Base-by-base conservation (phyloP, 2,797 vertebrate genomes). In the Phoeniculus purpureus region DNA sequence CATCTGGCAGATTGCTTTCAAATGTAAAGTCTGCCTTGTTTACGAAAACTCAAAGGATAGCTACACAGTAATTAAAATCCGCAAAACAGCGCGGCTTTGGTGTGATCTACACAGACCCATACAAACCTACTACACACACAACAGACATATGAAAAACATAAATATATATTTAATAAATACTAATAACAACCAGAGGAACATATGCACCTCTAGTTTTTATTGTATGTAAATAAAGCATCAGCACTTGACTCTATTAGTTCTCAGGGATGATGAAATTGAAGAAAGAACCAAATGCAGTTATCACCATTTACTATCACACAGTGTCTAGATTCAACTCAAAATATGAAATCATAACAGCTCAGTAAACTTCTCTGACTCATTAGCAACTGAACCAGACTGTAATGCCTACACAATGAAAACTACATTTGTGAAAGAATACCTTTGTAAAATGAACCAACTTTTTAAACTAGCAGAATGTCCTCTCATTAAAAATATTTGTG, bases 331-430 rank as follows among this genome's bases (percentile, higher is more conserved):
- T 45, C 8, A 76, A 94, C 61, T 79, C 72, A 66, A 52, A 90
- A 73, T 43, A 56, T 32, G n/a, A 54, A 93, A 95, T 87, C 61
- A 29, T 84, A 92, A 92, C 93, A 93, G 70, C 27, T 95, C 91
- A 45, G 80, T 89, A 92, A 45, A 74, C 66, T 83, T 61, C 66
- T 48, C 61, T 77, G 85, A 94, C 58, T 92, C 71, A 91, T 80
- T 93, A 73, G 32, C 78, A 83, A 87, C 55, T 94, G 86, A 89
- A 79, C 72, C 95, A 92, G 90, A 89, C 45, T 27, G 48, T 73
- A 87, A 93, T 90, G 85, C 10, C 87, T 9, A n/a, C 50, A 81
- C 59, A 78, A 67, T 37, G 65, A 86, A 78, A 88, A 52, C 12
- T 47, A 34, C 20, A 34, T 76, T 83, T 86, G 52, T 25, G 43